Evolutionary conservation across 92 coral and sea anemone species (phyloP).

Genomic region (Micromussa lordhowensis): DNA sequence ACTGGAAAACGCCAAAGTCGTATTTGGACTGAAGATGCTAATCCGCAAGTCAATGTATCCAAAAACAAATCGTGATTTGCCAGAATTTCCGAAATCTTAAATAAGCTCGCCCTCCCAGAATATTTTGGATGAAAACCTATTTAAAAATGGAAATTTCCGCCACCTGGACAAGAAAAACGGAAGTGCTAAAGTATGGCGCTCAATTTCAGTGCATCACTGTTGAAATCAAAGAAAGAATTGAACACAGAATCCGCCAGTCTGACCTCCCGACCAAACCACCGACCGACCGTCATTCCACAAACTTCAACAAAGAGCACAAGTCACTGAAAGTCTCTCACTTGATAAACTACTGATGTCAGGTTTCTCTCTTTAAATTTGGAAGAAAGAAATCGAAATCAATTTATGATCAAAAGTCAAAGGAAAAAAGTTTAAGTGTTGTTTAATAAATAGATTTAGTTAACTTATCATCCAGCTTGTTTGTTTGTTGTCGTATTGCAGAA

Average conservation of each 20-base stretch:
- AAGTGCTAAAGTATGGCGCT: background rate
- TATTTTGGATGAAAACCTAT: too few species aligned
- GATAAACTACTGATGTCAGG: background rate
- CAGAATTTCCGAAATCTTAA: too few species aligned
- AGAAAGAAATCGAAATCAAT: too few species aligned
- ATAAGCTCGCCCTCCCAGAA: too few species aligned
- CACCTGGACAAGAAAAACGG: background rate
- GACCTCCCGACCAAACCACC: background rate
- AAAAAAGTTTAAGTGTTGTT: too few species aligned
- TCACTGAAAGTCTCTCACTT: background rate
- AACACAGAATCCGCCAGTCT: background rate
- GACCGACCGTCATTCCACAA: slow-evolving; percentile 5
- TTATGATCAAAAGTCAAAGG: too few species aligned
- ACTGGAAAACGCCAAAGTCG: too few species aligned
- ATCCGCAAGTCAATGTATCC: background rate
- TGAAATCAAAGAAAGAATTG: background rate
- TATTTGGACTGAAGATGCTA: background rate
- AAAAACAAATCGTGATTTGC: too few species aligned
- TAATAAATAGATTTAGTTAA: too few species aligned
- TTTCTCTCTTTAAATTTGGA: background rate
- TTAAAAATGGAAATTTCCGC: background rate
- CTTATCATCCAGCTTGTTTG: background rate
- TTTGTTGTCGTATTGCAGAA: background rate
- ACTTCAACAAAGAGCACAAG: slow-evolving; percentile 15
- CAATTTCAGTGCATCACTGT: background rate